Base-by-base conservation (phyloP, 2,888 invertebrate species). In the Eupithecia abbreviata region DNA sequence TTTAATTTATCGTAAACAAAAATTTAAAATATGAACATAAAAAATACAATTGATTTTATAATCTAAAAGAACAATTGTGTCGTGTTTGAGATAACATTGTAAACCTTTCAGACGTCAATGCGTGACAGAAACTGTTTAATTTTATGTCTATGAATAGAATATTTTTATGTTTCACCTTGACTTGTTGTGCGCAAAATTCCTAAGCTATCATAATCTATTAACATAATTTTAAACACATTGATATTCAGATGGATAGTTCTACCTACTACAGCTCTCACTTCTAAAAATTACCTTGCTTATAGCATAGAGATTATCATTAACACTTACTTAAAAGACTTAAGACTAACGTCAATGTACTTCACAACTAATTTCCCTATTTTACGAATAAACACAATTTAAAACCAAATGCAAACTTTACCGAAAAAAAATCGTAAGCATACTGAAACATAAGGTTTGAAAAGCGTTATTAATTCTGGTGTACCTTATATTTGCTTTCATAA, bases 61-160 rank as follows among this genome's bases (percentile, higher is more conserved):
- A 30, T 30, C 30, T 71, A 30, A 51, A 65, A 71, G 55, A 73
- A 43, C 7, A 15, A 67, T 67, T 42, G 18, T 1, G 42, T n/a
- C 71, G 71, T 72, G 68, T 68, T 65, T 9, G 30, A 68, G 43
- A 69, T 69, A 74, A 43, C 72, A 74, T 72, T 74, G 68, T 69
- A 71, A 62, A 55, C 45, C 6, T n/a, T 72, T 51, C 71, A 77
- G 49, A 18, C 49, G 66, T 58, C 72, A 58, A 71, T 68, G 55
- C 58, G 42, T 69, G 76, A 62, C 72, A 72, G 62, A 68, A 55
- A 72, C 45, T 66, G 45, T 70, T 15, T 13, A 72, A 45, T 55
- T 15, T 68, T 55, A 51, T 62, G 47, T 58, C 13, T 72, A 49
- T 68, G 67, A 62, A 45, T 49, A 74, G n/a, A 18, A 30, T 43